A percentile compares a stretch with the other conserved stretches of the same genome.
Conservation (phyloP, 2,113 vertebrate species). For the Scartelaos histophorus region DNA sequence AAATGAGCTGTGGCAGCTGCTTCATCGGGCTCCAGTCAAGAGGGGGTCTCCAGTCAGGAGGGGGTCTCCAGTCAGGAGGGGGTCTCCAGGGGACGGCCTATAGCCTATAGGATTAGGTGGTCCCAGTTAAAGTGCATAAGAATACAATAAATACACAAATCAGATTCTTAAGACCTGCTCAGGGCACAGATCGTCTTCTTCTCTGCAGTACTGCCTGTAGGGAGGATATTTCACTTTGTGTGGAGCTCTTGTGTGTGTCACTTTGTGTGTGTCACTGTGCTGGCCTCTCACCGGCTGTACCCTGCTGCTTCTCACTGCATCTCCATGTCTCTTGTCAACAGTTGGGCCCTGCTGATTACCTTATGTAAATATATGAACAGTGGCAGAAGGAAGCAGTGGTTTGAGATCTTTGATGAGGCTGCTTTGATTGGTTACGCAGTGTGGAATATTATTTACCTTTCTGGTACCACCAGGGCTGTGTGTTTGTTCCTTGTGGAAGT, state of each 20-base stretch:
- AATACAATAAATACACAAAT: not conserved
- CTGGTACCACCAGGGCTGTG: slow-evolving; percentile 22
- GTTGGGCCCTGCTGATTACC: slow-evolving; percentile 33
- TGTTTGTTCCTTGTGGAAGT: slow-evolving; percentile 15
- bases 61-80: slow-evolving; percentile 36
- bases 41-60: slow-evolving; percentile 36
- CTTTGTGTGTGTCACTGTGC: too few relatives aligned
- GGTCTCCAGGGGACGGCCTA: slow-evolving; percentile 26
- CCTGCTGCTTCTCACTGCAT: too few relatives aligned
- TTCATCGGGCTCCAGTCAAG: slow-evolving; percentile 39
- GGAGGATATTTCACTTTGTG: too few relatives aligned
- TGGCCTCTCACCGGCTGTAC: too few relatives aligned
- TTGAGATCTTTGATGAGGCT: slow-evolving; percentile 68
- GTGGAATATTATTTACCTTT: slow-evolving; percentile 56
- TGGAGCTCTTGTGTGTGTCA: too few relatives aligned
- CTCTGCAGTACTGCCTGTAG: too few relatives aligned
- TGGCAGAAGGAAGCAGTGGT: slow-evolving; percentile 39
- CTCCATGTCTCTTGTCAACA: slow-evolving; percentile 17
- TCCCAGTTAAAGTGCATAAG: not conserved
- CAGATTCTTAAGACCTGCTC: too few relatives aligned
- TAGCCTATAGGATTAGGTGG: too few relatives aligned
- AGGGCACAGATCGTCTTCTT: too few relatives aligned
- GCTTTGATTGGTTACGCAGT: slow-evolving; percentile 65
- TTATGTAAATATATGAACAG: slow-evolving; percentile 49
- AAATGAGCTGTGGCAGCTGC: slow-evolving; percentile 61